Conservation (phyloP, 2,113 vertebrate genomes). For the Lepus timidus region DNA sequence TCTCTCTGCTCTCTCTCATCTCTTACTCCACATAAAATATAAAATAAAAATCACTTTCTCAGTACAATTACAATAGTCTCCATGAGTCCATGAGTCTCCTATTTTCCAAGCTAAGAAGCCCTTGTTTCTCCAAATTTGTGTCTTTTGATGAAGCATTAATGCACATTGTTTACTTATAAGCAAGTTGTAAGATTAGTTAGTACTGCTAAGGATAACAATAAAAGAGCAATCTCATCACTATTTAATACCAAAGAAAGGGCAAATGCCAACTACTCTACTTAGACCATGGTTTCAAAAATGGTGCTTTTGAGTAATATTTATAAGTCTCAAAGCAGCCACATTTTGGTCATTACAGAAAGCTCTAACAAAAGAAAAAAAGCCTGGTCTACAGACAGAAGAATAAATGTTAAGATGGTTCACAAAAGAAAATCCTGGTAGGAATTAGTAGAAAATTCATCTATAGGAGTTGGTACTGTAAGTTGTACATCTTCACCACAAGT, state of each 20-base stretch:
- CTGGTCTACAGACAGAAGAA: neutral
- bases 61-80: neutral
- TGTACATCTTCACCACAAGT: neutral
- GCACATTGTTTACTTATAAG: neutral
- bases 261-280: neutral
- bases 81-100: neutral
- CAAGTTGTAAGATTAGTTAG: neutral
- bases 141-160: neutral
- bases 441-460: neutral
- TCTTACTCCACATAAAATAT: too few species aligned
- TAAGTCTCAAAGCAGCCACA: neutral
- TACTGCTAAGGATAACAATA: constrained; percentile 15
- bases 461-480: neutral
- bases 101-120: neutral
- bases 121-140: neutral
- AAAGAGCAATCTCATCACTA: neutral
- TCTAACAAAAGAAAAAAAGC: neutral
- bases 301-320: neutral
- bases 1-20: too few species aligned
- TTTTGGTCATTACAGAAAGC: neutral
- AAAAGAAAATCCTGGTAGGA: neutral
- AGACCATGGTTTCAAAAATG: neutral
- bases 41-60: neutral
- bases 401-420: neutral
- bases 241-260: neutral